Evolutionary conservation across 1,140 invertebrate species (phyloP), one percentile per base, ranked within the genome.

Genomic region (Drepana arcuata): DNA sequence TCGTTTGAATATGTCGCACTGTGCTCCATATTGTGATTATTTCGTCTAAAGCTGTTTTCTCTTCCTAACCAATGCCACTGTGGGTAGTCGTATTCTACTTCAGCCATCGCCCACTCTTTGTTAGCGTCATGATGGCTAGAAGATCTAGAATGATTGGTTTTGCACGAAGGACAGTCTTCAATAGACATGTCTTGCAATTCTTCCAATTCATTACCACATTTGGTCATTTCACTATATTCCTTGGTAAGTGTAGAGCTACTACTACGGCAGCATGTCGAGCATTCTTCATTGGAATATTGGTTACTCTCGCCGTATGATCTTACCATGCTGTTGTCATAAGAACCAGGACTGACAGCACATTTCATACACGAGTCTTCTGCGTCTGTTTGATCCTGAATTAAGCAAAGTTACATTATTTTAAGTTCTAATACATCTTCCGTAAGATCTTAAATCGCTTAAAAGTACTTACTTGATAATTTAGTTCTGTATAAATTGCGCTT

Each of bases 171-270:
- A 43, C 78, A 82, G 30, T 82, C 78, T 30, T 82, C 78, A 30
- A 78, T 47, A 4, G 74, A 74, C 41, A 78, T 64, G 7, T 82
- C 73, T 58, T 75, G 78, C 16, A n/a, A n/a, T n/a, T 78, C 73
- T 37, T 78, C 74, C 13, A 25, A 52, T 2, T 68, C 70, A 25
- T 80, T 75, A 2, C 71, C 73, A 59, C 78, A 82, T 64, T 82
- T 82, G 5, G 78, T 82, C 78, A 82, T 82, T 45, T 82, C 78
- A 47, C 74, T 82, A 32, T 75, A 82, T 34, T 82, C 78, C 54
- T 82, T 82, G 14, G 78, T 82, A 30, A 82, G 49, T 12, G 78
- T 82, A 0, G 78, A 82, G 43, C 58, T 82, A 48, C 78, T 82
- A 41, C 78, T 82, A 18, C 78, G 54, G 45, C 78, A 82, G 41